Conservation (phyloP, 2,888 invertebrate genomes). For the Allolobophora icterica region DNA sequence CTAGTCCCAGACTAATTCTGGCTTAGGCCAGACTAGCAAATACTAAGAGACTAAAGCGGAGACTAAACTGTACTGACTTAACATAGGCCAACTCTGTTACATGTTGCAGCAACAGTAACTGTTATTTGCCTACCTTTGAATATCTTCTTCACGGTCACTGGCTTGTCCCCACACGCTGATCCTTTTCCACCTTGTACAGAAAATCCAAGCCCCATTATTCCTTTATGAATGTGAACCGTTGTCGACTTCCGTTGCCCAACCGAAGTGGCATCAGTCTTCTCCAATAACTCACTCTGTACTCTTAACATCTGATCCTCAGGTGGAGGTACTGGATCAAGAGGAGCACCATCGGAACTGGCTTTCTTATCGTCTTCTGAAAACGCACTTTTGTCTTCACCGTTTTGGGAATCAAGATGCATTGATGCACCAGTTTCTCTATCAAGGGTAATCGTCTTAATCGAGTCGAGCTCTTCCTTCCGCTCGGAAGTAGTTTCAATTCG, state of each 20-base stretch:
- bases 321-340: background rate
- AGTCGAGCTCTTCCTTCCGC: background rate
- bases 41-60: too few relatives aligned
- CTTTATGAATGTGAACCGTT: conserved; percentile 67
- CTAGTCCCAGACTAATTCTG: too few relatives aligned
- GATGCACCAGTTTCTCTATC: background rate
- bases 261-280: background rate
- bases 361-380: background rate
- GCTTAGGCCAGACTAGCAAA: too few relatives aligned
- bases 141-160: conserved; percentile 87
- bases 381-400: background rate
- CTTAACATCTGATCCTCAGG: background rate
- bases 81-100: background rate
- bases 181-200: conserved; percentile 92
- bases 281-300: background rate
- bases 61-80: too few relatives aligned
- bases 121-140: conserved; percentile 77
- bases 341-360: background rate
- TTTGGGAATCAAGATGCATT: too few relatives aligned
- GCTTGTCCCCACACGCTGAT: conserved; percentile 86
- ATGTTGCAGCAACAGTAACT: background rate
- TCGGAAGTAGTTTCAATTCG: background rate
- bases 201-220: conserved; percentile 85
- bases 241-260: background rate
- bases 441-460: background rate